These are phyloP conservation scores for Eulemur albifrons DNA, from an alignment of 2,797 vertebrate species.

Conservation along the genomic window DNA sequence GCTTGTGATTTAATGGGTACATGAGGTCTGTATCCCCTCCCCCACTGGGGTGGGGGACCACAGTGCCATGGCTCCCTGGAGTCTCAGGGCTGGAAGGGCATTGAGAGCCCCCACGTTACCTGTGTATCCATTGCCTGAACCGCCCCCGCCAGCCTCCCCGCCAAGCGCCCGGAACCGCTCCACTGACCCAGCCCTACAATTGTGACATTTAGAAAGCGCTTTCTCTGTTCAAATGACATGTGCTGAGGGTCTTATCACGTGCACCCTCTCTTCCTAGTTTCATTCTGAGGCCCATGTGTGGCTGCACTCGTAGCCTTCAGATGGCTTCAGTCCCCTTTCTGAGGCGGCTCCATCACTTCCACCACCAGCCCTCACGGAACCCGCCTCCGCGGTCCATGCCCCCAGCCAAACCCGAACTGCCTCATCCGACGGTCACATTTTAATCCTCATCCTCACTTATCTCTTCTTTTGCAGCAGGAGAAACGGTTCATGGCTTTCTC, in stretches of 20 bases:
- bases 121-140: too few species aligned
- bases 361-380: neutral
- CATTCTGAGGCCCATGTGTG: fast-evolving
- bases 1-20: neutral
- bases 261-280: too few species aligned
- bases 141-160: too few species aligned
- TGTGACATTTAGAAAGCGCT: neutral
- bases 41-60: neutral
- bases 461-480: neutral
- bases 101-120: neutral
- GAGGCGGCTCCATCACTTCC: too few species aligned
- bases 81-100: neutral
- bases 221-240: neutral
- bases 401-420: fast-evolving
- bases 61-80: fast-evolving
- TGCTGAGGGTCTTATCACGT: fast-evolving
- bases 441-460: fast-evolving
- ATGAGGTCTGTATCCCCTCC: neutral
- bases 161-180: too few species aligned
- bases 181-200: fast-evolving
- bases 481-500: neutral
- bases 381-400: fast-evolving
- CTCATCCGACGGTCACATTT: too few species aligned
- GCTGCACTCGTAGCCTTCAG: fast-evolving
- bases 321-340: fast-evolving